Base-by-base conservation (phyloP, 1,140 invertebrate species). In the Mizuhopecten yessoensis region DNA sequence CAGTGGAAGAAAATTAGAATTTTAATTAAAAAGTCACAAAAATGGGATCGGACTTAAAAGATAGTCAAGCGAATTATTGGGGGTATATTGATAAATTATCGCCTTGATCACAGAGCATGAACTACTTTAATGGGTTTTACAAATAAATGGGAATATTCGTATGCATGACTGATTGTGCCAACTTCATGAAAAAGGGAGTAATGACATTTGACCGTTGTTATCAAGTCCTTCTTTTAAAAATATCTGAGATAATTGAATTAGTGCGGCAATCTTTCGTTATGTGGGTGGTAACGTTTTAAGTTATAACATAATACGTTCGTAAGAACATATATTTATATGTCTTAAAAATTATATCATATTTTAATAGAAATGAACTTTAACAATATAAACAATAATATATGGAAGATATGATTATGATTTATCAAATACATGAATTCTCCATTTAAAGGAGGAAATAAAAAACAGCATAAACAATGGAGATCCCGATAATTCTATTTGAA, bases 21-120 rank as follows among this genome's bases (percentile, higher is more conserved):
- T 75, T 75, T 29, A 75, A 75, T 75, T 75, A 75, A 75, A 75
- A 29, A n/a, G n/a, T 75, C 57, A 75, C 57, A 75, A 75, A 75
- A 75, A n/a, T 17, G 23, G 57, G 23, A 75, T 75, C 29, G 57
- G 23, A 75, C 57, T 75, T 75, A 75, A 75, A 75, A 75, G 57
- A 75, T 75, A 75, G 57, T 75, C 57, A 75, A 75, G 57, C 57
- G 57, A 75, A 75, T 75, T 29, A 75, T 75, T 75, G n/a, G 57
- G 11, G 57, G 57, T 75, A n/a, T 75, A 75, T 75, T 75, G 57
- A 75, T 75, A n/a, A 75, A 75, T 75, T 75, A 75, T 75, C 57
- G 57, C n/a, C 57, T 29, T n/a, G 57, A 75, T 75, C 57, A 75
- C n/a, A 17, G 23, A 75, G n/a, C 57, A 75, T 75, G 57, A 75